Evolutionary conservation across 2,797 vertebrate species (phyloP).

Genomic region (Erithacus rubecula): DNA sequence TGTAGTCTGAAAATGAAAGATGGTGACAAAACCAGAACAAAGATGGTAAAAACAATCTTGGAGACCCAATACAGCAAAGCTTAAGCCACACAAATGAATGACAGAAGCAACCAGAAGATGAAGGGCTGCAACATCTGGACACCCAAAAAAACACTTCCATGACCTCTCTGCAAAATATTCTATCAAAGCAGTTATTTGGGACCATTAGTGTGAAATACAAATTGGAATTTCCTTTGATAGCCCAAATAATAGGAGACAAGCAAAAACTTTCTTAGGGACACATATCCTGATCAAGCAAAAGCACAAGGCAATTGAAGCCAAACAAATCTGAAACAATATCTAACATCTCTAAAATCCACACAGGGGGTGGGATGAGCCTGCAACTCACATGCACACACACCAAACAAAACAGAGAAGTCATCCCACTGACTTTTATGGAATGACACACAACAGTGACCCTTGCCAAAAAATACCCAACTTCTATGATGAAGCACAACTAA

Average conservation of each 20-base stretch:
- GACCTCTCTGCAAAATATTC: background rate
- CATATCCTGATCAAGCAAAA: background rate
- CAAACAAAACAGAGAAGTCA: background rate
- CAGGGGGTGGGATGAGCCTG: background rate
- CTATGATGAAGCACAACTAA: background rate
- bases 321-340: background rate
- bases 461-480: background rate
- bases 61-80: background rate
- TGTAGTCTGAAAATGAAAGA: conserved; percentile 59
- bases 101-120: background rate
- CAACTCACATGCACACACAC: background rate
- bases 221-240: background rate
- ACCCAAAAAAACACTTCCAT: background rate
- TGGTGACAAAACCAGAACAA: conserved; percentile 58
- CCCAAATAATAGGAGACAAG: background rate
- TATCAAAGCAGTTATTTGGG: background rate
- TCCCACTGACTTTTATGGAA: background rate
- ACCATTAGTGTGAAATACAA: background rate
- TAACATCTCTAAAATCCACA: background rate
- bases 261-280: background rate
- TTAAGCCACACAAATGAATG: background rate
- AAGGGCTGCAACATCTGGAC: background rate
- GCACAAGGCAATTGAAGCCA: background rate
- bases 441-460: background rate
- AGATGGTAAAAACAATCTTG: conserved; percentile 13